Percentiles rank a stretch among this genome's conserved stretches.
These are phyloP conservation scores for Turritopsis dohrnii DNA, from an alignment of 30 jellyfish, hydroid and myxozoan species.

Conservation along the genomic window DNA sequence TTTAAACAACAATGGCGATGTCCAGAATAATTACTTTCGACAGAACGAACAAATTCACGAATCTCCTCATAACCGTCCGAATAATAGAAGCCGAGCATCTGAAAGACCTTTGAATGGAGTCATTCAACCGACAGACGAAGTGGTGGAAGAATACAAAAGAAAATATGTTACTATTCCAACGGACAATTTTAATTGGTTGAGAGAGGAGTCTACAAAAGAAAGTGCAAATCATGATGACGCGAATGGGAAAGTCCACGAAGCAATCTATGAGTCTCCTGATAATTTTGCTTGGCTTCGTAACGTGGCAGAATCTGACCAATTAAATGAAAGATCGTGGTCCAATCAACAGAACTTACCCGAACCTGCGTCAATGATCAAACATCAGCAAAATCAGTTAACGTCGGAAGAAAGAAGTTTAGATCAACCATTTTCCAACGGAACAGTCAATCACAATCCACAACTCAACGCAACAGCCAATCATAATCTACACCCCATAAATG, in stretches of 20 bases:
- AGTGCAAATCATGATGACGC: background rate
- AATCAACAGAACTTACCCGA: background rate
- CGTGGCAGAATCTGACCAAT: background rate
- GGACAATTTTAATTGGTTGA: background rate
- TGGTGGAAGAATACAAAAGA: background rate
- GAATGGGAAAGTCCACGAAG: background rate
- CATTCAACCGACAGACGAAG: background rate
- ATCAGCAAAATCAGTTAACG: background rate
- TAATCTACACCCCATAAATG: no score
- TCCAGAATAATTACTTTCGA: background rate
- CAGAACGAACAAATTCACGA: constrained; percentile 5
- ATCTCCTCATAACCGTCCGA: background rate
- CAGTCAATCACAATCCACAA: background rate
- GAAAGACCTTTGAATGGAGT: background rate
- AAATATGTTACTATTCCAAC: background rate
- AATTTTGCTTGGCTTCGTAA: background rate
- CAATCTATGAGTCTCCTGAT: background rate
- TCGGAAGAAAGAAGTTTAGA: background rate
- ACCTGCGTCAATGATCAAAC: background rate
- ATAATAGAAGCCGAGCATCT: background rate
- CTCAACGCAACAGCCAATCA: background rate
- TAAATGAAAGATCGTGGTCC: background rate
- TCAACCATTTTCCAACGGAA: background rate
- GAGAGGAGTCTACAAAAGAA: background rate
- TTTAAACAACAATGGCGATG: background rate